Evolutionary conservation across 2,113 vertebrate species (phyloP), one percentile per base, ranked within the genome.

Genomic region (Ictalurus furcatus): DNA sequence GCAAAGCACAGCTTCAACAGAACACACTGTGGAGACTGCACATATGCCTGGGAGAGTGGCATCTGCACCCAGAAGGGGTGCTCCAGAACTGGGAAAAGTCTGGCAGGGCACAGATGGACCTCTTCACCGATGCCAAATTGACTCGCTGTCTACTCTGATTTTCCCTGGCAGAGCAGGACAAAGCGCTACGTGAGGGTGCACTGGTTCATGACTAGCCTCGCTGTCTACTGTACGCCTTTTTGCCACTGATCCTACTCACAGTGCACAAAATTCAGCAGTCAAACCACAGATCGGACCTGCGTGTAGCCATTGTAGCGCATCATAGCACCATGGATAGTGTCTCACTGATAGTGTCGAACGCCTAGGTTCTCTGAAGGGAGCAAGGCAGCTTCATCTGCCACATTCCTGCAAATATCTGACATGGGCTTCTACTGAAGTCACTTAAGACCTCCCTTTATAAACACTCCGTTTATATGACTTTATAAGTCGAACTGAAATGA

Each of bases 81-180:
- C 13, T 82, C 30, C 30, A 83, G 58, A 83, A 40, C 30, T 61
- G 81, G 58, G 81, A 58, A 82, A 58, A 34, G 54, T 58, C 3
- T 82, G 79, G 54, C 52, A 58, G n/a, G 28, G n/a, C 30, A 34
- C 54, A 82, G 79, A 82, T 82, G 79, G 54, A 82, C 79, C n/a
- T 82, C n/a, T 58, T 82, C 79, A 82, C 54, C 4, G 9, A 37
- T 59, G 79, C 79, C 54, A 82, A 82, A 82, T 59, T 59, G 54
- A 59, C 79, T 30, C 44, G 19, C 48, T 82, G 54, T 82, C 56
- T 40, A 61, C 9, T 61, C 34, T 61, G 81, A 28, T 30, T 81
- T 81, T 56, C 48, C 40, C 78, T 56, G 52, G 52, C 78, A 81
- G 78, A 19, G 7, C 2, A 30, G 28, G 6, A 19, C 78, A 54